Conservation (phyloP, 2,113 vertebrate species). For the Triplophysa rosa region DNA sequence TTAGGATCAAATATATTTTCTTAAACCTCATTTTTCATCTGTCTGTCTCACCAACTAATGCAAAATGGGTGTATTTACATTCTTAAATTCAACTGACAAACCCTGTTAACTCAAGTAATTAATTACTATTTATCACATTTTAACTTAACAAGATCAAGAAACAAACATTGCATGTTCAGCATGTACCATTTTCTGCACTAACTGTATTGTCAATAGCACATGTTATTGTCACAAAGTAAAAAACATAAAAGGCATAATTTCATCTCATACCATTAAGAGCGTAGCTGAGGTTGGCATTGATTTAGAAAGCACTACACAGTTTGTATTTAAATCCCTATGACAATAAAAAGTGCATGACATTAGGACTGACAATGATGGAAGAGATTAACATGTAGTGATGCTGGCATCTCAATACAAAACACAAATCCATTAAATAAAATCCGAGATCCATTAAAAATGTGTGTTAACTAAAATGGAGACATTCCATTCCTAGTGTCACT, state of each 20-base stretch:
- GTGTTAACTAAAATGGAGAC: background rate
- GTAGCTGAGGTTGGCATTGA: slow-evolving; percentile 13
- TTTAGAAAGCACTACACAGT: slow-evolving; percentile 18
- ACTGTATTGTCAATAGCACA: background rate
- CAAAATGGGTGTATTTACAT: slow-evolving; percentile 3
- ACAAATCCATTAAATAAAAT: too few species aligned
- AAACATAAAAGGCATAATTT: background rate
- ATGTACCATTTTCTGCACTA: slow-evolving; percentile 10
- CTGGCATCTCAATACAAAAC: background rate
- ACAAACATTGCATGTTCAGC: background rate
- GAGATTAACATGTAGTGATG: slow-evolving; percentile 12
- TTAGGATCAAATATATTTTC: too few species aligned
- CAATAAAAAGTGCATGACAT: slow-evolving; percentile 24
- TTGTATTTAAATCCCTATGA: slow-evolving; percentile 13
- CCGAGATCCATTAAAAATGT: background rate
- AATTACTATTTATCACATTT: background rate
- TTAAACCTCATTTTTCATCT: background rate
- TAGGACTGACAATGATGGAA: background rate
- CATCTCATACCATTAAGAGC: slow-evolving; percentile 13
- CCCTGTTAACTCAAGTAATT: slow-evolving; percentile 7
- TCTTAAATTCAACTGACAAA: slow-evolving; percentile 6
- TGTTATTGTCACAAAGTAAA: background rate
- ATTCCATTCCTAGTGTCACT: background rate
- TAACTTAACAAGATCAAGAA: background rate
- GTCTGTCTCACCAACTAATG: background rate